Base-by-base conservation (phyloP, 2,888 invertebrate species). In the Horisme vitalbata region DNA sequence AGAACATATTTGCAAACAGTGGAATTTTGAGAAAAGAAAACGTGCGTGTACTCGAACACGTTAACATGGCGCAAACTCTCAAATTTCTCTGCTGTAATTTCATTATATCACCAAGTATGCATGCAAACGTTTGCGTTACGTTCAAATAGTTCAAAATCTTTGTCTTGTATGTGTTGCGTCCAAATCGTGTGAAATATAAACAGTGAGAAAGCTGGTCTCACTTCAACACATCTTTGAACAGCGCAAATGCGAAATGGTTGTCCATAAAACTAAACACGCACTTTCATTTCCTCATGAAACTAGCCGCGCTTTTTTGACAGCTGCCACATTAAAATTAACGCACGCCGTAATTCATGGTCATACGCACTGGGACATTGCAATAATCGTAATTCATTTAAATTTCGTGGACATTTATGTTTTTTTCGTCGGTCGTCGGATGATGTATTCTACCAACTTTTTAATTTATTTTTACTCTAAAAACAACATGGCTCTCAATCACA, bases 171-270 rank as follows among this genome's bases (percentile, higher is more conserved):
- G 30, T 33, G 20, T 70, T 47, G 34, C 34, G 33, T 27, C 69
- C 72, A 76, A 80, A 81, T 81, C 84, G 84, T 84, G 84, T 79
- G 85, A 84, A 84, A 76, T 72, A 75, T 69, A 80, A 75, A 81
- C 74, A 69, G 55, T 68, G 69, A 63, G 75, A 81, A 82, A 83
- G 82, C 74, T 67, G 62, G 59, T 63, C 45, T 46, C 20, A 38
- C 41, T 36, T 45, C 50, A 50, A 50, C 43, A 45, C 39, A 44
- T 45, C 28, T 52, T 43, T 41, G 20, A 45, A 48, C 46, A 50
- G 12, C 33, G 59, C 55, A 57, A 63, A 63, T 58, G 56, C 57
- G 59, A 64, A 62, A 63, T 55, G 56, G 59, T 63, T 65, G 57
- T 57, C 59, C 58, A 55, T 59, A 59, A 61, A 69, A 58, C 50